A percentile compares a stretch with the other conserved stretches of the same genome.
These are phyloP conservation scores for Ectemnius cavifrons DNA, from an alignment of 2,888 invertebrate species.

Conservation along the genomic window DNA sequence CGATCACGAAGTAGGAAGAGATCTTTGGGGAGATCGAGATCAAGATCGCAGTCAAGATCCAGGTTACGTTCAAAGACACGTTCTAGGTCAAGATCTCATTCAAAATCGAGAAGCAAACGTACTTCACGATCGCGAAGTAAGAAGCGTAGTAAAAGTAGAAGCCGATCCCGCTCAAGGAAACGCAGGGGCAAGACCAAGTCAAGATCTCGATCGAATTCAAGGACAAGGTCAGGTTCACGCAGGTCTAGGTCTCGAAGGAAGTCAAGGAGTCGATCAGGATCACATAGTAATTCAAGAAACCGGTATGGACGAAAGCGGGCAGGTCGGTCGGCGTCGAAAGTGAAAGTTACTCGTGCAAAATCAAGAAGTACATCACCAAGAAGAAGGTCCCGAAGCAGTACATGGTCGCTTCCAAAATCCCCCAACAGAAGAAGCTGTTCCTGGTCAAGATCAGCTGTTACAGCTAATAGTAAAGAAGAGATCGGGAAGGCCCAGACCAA, in stretches of 20 bases:
- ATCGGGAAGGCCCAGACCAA: not conserved
- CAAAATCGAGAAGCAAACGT: conserved; percentile 58
- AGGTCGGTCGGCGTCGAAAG: conserved; percentile 60
- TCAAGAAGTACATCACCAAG: conserved; percentile 60
- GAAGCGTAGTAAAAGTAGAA: conserved; percentile 50
- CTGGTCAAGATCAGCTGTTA: conserved; percentile 79
- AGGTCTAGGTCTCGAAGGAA: conserved; percentile 64
- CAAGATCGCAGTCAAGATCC: conserved; percentile 51
- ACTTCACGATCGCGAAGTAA: conserved; percentile 56
- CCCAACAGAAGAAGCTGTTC: conserved; percentile 76
- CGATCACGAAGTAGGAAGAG: conserved; percentile 56
- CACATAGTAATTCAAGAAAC: conserved; percentile 56
- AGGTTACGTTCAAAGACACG: conserved; percentile 51
- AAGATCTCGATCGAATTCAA: conserved; percentile 51
- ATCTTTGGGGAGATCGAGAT: conserved; percentile 56
- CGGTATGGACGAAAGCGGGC: conserved; percentile 56
- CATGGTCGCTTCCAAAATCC: conserved; percentile 82
- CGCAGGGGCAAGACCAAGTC: conserved; percentile 56
- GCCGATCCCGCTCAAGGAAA: conserved; percentile 50
- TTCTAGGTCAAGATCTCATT: conserved; percentile 40
- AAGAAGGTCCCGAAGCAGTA: conserved; percentile 79
- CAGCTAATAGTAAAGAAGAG: conserved; percentile 24
- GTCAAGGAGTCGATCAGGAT: conserved; percentile 62
- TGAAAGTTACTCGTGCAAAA: conserved; percentile 68
- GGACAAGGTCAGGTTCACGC: conserved; percentile 62